Percentiles rank a stretch among this genome's conserved stretches.
phyloP scores from a whole-genome alignment of 2,888 invertebrate genomes.

The Nineta flava region DNA sequence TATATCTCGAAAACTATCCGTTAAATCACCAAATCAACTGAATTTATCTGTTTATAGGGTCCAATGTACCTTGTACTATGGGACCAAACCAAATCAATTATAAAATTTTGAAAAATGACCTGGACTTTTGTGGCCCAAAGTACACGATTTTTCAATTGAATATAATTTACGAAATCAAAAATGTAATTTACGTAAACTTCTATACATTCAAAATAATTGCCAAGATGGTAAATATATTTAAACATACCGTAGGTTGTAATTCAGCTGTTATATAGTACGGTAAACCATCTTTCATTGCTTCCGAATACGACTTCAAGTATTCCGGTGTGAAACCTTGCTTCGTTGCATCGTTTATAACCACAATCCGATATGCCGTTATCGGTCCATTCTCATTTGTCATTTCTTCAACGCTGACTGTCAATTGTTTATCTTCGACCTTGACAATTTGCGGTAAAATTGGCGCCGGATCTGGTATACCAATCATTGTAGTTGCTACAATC shows the following conservation, averaged over 20 bases:
- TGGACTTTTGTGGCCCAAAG: too few species aligned
- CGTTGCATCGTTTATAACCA: constrained; percentile 50
- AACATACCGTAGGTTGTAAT: constrained; percentile 34
- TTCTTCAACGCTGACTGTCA: constrained; percentile 49
- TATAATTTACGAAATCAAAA: too few species aligned
- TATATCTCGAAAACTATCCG: too few species aligned
- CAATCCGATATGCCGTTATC: constrained; percentile 53
- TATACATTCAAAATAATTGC: too few species aligned
- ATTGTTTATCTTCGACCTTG: constrained; percentile 40
- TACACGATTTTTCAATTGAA: too few species aligned
- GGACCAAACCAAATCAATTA: too few species aligned
- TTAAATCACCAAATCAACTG: too few species aligned
- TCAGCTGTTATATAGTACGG: constrained; percentile 76
- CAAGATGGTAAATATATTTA: too few species aligned
- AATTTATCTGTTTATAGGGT: too few species aligned
- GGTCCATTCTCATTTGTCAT: constrained; percentile 66
- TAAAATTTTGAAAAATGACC: too few species aligned
- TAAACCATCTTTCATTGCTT: constrained; percentile 47
- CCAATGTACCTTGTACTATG: too few species aligned
- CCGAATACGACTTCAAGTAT: constrained; percentile 44
- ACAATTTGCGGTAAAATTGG: constrained; percentile 52
- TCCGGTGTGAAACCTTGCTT: constrained; percentile 45
- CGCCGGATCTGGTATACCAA: constrained; percentile 53
- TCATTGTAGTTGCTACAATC: constrained; percentile 46
- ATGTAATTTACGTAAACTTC: too few species aligned